Base-by-base conservation (phyloP, 2,113 vertebrate species). In the Pungitius pungitius region DNA sequence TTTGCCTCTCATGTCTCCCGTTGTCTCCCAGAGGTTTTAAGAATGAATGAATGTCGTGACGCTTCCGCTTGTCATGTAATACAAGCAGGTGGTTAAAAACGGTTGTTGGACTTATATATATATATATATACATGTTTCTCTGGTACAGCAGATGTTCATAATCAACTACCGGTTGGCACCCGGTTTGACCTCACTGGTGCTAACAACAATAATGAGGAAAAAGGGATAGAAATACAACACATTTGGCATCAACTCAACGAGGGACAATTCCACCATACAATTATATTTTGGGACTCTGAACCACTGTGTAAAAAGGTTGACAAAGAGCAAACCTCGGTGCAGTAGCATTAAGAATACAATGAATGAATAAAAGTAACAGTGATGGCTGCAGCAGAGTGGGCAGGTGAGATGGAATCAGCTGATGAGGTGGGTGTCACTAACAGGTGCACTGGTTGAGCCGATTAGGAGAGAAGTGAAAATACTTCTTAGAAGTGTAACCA, bases 301-400 rank as follows among this genome's bases (percentile, higher is more conserved):
- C 24, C 35, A 40, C 2, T 22, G 2, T 35, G 7, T 42, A n/a
- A 59, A 63, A 58, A 27, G 39, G 63, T 64, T 69, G 80, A 77
- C 22, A 15, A 54, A 75, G 33, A 26, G 22, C 22, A 27, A 26
- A 54, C 24, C 22, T 54, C 24, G 11, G 4, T 12, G 12, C 49
- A 59, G 56, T 12, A 20, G 24, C 35, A 80, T 26, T 42, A 30
- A 66, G 61, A 37, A 62, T 30, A 30, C 3, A 30, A 30, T 30
- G 30, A 0, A 51, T 62, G 17, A 35, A 10, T 52, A 56, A n/a
- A 30, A 30, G 9, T n/a, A 30, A 1, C 6, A 58, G 22, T 42
- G n/a, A n/a, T n/a, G n/a, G n/a, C n/a, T n/a, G n/a, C n/a, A n/a
- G n/a, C n/a, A n/a, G n/a, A n/a, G n/a, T n/a, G n/a, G n/a, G 27